Base-by-base conservation (phyloP, 2,113 vertebrate species). In the Vombatus ursinus region DNA sequence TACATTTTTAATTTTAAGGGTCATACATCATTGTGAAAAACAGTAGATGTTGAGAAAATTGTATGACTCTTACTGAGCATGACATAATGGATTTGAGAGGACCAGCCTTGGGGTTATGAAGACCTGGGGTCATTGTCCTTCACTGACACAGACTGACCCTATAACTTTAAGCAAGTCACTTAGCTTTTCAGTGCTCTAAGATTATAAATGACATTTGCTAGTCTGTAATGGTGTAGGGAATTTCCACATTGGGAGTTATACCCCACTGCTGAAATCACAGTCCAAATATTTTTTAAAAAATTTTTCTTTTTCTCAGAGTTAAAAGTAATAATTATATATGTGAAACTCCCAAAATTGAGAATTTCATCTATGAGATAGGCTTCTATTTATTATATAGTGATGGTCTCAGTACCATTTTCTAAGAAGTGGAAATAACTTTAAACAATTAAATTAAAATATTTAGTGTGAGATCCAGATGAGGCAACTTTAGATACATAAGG, bases 361-460 rank as follows among this genome's bases (percentile, higher is more conserved):
- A 52, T 94, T 96, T 94, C 61, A 16, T 93, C 47, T 95, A 24
- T 93, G 37, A 97, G 95, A 49, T 61, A 50, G 9, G 0, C 7
- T 96, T 95, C 44, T 92, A 19, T 54, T 92, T 47, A 24, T 91
- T 22, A 94, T 50, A 16, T 2, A 23, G 6, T 44, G n/a, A 51
- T 91, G 52, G 31, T 95, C 37, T 23, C 77, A 24, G 31, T 24
- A 50, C 57, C 84, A 8, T 57, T 95, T 94, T 96, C 90, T 95
- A 47, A 92, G 90, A 52, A 89, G 22, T 51, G 89, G 91, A 49
- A 96, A 37, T 92, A 90, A 1, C 49, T 28, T 24, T 91, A 24
- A 77, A 10, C 31, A 90, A 26, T 91, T 93, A 96, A 91, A 92
- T 16, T 68, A 92, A 92, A n/a, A 93, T 50, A 52, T 50, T 49